Evolutionary conservation across 2,888 invertebrate genomes (phyloP), one percentile per base, ranked within the genome.

Genomic region (Eilema depressum): DNA sequence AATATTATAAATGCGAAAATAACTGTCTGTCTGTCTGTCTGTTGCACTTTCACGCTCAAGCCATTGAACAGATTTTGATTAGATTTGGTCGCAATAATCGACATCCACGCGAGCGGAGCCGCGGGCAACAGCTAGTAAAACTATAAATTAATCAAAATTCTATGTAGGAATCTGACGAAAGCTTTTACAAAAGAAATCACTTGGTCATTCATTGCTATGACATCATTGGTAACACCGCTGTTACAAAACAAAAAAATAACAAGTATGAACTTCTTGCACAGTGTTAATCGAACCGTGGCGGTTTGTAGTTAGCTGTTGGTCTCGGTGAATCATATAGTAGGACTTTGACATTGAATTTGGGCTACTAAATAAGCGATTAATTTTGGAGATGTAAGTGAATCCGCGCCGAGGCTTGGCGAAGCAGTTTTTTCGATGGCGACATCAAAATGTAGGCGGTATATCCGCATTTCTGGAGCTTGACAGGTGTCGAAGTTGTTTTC

Each of bases 181-280:
- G 53, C n/a, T 53, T 53, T 53, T 53, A 53, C 53, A 53, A 53
- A 62, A 66, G 78, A 75, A 73, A 70, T 70, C 30, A 72, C 71
- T 67, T 69, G 75, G 77, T 61, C 26, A 33, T 53, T 78, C 80
- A 83, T 75, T 79, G 73, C 69, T 74, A 84, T 92, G 91, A 92
- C 90, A 91, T 92, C 92, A 92, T 80, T 83, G 73, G 76, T 80
- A 85, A 88, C 83, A 83, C 85, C 78, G 76, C 74, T 65, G n/a
- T n/a, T n/a, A n/a, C 74, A 75, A 75, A 71, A 78, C 78, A 89
- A 88, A 88, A 88, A 87, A 77, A 73, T 73, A 75, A 67, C 28
- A 63, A 67, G 67, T 75, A 80, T 77, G 78, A 84, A 85, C 81
- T 85, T 85, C 85, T 85, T 66, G 41, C 41, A 70, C 56, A 82